Evolutionary conservation across 64 coral and sea anemone genomes (phyloP), one percentile per base, ranked within the genome.

Genomic region (Montipora foliosa): DNA sequence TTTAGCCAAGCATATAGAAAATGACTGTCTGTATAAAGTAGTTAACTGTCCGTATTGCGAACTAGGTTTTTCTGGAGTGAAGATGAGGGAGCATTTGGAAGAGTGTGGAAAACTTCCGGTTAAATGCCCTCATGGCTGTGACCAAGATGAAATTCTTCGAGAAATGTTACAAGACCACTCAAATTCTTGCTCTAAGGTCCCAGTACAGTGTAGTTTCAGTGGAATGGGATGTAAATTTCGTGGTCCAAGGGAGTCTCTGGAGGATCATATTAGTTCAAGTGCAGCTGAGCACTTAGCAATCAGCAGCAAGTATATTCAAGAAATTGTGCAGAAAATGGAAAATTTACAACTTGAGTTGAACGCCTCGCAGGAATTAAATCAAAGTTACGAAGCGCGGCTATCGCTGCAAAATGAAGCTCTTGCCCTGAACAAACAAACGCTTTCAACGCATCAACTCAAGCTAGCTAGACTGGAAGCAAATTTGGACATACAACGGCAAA

Each of bases 1-100:
- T 22, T 78, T 97, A 58, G 83, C 93, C 16, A 87, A 86, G 78
- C 95, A 97, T 45, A 12, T 97, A 0, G 84, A 97, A 72, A 97
- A 94, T 17, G 93, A 92, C 14, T 97, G 95, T 25, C 12, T 20
- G 15, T 97, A 92, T 74, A 91, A 79, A 62, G 47, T 49, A 46
- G 66, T 82, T 0, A 8, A 84, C 15, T 97, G 95, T 44, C 89
- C 67, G 37, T 97, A 92, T 60, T 97, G 95, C 75, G 44, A 16
- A 5, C 16, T 61, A 47, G 74, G 45, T n/a, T 57, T 78, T 37
- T 20, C 93, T 49, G 89, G 88, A 16, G 87, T 76, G 25, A 47
- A 58, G 49, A 47, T 97, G 47, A 47, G 76, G 19, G 83, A 94
- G 24, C 95, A 97, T 80, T 72, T 89, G 17, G 89, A 97, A 77